phyloP scores from a whole-genome alignment of 2,113 vertebrate species.

The Thomomys bottae region DNA sequence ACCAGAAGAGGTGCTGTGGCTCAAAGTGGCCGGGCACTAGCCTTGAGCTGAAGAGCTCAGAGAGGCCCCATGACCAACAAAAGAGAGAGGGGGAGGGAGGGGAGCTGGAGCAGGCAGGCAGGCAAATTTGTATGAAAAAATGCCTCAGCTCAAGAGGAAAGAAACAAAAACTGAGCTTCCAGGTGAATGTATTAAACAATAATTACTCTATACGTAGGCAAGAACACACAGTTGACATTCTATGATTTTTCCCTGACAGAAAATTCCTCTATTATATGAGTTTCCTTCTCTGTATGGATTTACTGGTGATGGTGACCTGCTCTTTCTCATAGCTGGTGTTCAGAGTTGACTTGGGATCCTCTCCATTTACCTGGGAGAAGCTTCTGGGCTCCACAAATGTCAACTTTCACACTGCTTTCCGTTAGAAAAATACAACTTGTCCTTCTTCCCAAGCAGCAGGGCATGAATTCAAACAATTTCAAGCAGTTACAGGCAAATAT shows the following conservation, averaged over 20 bases:
- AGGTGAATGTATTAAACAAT: slow-evolving; percentile 23
- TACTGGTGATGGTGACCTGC: slow-evolving; percentile 91
- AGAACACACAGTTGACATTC: slow-evolving; percentile 90
- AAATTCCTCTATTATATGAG: slow-evolving; percentile 73
- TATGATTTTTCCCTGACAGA: slow-evolving; percentile 89
- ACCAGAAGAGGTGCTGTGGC: too few species aligned
- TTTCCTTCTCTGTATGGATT: slow-evolving; percentile 84
- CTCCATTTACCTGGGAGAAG: slow-evolving; percentile 88
- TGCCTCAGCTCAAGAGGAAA: slow-evolving; percentile 58
- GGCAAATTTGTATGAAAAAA: not conserved
- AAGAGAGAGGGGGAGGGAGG: too few species aligned
- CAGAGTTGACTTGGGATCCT: slow-evolving; percentile 86
- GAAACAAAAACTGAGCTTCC: slow-evolving; percentile 56
- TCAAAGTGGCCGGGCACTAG: too few species aligned
- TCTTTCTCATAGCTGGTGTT: slow-evolving; percentile 97
- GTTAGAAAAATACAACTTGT: slow-evolving; percentile 88
- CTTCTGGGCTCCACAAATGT: slow-evolving; percentile 87
- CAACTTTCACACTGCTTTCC: slow-evolving; percentile 92
- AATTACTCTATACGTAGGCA: not conserved
- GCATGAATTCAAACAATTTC: slow-evolving; percentile 85
- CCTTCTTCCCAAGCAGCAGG: slow-evolving; percentile 91
- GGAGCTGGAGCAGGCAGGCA: too few species aligned
- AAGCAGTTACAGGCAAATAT: slow-evolving; percentile 94
- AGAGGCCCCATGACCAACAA: too few species aligned
- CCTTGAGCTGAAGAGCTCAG: too few species aligned